Base-by-base conservation (phyloP, 2,113 vertebrate genomes). In the Bothrops jararaca region DNA sequence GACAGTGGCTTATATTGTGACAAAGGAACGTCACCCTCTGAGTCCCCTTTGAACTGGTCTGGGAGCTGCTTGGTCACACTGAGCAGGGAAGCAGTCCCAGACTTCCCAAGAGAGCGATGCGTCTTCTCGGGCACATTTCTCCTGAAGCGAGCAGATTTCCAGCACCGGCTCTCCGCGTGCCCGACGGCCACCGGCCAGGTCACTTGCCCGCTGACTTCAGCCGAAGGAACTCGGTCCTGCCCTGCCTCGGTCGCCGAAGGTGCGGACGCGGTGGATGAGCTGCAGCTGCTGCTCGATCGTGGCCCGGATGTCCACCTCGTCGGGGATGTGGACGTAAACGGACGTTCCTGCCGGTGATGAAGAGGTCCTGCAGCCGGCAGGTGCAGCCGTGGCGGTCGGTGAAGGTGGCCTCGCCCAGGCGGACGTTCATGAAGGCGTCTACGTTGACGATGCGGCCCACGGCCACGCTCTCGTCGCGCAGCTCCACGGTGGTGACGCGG, bases 361-460 rank as follows among this genome's bases (percentile, higher is more conserved):
- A 99, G 86, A 99, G 96, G 95, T 99, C 98, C 0, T 98, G 98
- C 96, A 99, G 96, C 48, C 85, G 90, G 0, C 97, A 96, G 93
- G 96, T 92, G 0, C 89, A 23, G 0, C 98, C 99, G 10, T 88
- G 95, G 4, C 98, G 95, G 97, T 99, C 98, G 0, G 96, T 98
- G 97, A 98, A 99, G 60, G 98, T 96, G 85, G 99, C 99, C 0
- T 98, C 93, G 1, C 97, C 97, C 96, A 99, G 97, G 0, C 99
- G 98, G 89, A 99, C 60, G 93, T 99, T 99, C 99, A 99, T 99
- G 97, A 99, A 99, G 92, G 99, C 99, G 18, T 99, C 99, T 15
- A 99, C 99, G 11, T 98, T 99, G 94, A 98, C 94, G 64, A 99
- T 53, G 0, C 98, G 97, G 0, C 99, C 99, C 0, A 60, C 96